phyloP scores from a whole-genome alignment of 2,888 invertebrate genomes.

The Drosophila anomalata region DNA sequence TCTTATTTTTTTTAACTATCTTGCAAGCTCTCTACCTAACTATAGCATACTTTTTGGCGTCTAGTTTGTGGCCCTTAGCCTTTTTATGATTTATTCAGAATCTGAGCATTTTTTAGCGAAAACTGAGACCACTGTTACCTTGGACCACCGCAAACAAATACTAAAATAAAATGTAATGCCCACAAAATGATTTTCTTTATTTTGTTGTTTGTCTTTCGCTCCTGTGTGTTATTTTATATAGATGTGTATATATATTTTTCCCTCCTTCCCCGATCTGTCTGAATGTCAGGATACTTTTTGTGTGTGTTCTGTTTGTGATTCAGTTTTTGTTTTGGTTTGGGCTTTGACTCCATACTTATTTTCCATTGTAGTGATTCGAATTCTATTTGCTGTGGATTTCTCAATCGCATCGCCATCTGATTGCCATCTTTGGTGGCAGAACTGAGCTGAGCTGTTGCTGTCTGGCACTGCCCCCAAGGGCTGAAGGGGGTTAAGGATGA shows the following conservation, averaged over 20 bases:
- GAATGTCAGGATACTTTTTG: conserved; percentile 6
- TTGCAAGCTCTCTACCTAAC: neutral
- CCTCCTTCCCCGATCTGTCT: conserved; percentile 1
- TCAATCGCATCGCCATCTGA: conserved; percentile 65
- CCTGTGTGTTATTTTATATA: conserved; percentile 3
- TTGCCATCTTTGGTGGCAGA: conserved; percentile 61
- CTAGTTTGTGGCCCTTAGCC: neutral
- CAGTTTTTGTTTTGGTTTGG: conserved; percentile 4
- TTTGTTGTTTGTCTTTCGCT: conserved; percentile 28
- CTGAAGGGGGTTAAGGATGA: conserved; percentile 32
- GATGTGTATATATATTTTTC: neutral
- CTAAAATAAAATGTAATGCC: conserved; percentile 60
- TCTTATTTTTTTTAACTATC: neutral
- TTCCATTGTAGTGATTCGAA: conserved; percentile 47
- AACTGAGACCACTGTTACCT: conserved; percentile 11
- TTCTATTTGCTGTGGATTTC: conserved; percentile 41
- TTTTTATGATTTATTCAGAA: neutral
- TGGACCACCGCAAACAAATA: conserved; percentile 16
- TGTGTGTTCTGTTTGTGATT: conserved; percentile 3
- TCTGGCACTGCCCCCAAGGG: conserved; percentile 9
- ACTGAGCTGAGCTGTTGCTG: neutral
- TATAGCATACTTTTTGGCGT: neutral
- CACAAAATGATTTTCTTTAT: conserved; percentile 65
- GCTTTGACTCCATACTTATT: conserved; percentile 29
- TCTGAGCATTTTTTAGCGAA: neutral